A percentile compares a stretch with the other conserved stretches of the same genome.
These are phyloP conservation scores for Entelurus aequoreus DNA, from an alignment of 2,113 vertebrate species.

Conservation along the genomic window DNA sequence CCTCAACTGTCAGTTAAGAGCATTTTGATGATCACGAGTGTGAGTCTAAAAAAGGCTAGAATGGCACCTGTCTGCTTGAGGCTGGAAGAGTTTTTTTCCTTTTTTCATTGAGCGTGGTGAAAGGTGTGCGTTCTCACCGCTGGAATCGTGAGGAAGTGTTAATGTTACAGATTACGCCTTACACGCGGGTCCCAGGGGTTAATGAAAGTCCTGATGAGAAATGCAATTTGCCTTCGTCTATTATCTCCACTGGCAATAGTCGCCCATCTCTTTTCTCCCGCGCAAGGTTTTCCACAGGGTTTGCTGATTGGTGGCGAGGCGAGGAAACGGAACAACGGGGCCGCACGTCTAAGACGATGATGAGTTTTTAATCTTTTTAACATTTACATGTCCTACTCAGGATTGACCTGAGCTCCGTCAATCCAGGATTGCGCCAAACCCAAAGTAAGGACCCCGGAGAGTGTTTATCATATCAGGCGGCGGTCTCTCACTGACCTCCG, in stretches of 20 bases:
- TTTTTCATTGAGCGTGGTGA: conserved; percentile 35
- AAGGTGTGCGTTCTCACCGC: conserved; percentile 54
- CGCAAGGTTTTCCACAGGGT: conserved; percentile 47
- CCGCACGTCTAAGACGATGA: conserved; percentile 62
- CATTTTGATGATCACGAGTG: conserved; percentile 10
- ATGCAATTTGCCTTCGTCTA: conserved; percentile 72
- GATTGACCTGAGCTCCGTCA: conserved; percentile 57
- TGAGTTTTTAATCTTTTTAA: conserved; percentile 80
- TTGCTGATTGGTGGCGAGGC: conserved; percentile 34
- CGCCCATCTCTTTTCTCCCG: conserved; percentile 10
- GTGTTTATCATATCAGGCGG: conserved; percentile 63
- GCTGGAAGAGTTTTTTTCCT: conserved; percentile 10
- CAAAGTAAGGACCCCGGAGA: conserved; percentile 57
- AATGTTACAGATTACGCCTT: conserved; percentile 77
- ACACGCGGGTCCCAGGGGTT: conserved; percentile 67
- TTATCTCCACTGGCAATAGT: conserved; percentile 71
- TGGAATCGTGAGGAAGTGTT: conserved; percentile 70
- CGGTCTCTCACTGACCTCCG: conserved; percentile 49
- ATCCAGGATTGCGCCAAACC: conserved; percentile 64
- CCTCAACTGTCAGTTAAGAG: conserved; percentile 13
- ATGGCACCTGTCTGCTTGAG: conserved; percentile 14
- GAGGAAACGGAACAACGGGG: conserved; percentile 33
- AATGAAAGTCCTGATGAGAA: conserved; percentile 80
- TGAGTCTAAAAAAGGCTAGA: conserved; percentile 26
- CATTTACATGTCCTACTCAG: conserved; percentile 72